Percentiles rank a stretch among this genome's conserved stretches.
phyloP scores from a whole-genome alignment of 2,113 vertebrate genomes.

The Motacilla tschutschensis region DNA sequence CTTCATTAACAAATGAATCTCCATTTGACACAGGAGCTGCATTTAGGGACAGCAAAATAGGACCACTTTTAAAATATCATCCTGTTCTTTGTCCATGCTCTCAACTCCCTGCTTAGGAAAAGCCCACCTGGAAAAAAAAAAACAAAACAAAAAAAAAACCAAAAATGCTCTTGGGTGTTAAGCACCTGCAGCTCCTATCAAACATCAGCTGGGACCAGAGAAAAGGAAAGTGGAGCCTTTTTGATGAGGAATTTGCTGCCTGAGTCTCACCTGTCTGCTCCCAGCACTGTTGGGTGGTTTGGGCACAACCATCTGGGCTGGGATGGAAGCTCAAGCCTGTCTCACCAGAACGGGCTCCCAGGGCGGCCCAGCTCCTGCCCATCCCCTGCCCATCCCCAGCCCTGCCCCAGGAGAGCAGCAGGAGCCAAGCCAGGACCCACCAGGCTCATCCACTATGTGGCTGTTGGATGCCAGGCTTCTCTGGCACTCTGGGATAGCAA shows the following conservation, averaged over 20 bases:
- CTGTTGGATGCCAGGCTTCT: neutral
- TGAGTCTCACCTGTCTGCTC: neutral
- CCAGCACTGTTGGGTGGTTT: neutral
- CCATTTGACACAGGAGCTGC: neutral
- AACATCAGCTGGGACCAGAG: neutral
- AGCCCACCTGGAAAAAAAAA: neutral
- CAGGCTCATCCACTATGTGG: accelerated
- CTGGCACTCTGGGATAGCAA: neutral
- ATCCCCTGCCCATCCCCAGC: neutral
- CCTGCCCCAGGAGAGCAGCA: neutral
- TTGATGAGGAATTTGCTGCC: neutral
- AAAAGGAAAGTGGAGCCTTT: neutral
- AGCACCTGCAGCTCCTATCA: neutral
- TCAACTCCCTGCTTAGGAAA: neutral
- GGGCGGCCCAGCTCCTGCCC: neutral
- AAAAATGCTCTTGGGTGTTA: neutral
- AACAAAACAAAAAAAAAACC: too few species aligned
- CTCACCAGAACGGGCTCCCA: accelerated
- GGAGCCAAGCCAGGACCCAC: neutral
- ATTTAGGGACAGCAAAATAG: neutral
- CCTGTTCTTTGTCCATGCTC: neutral
- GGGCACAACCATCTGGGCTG: neutral
- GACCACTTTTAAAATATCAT: neutral
- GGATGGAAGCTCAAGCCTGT: neutral
- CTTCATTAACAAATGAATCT: neutral